These are phyloP conservation scores for Pardalotus punctatus DNA, from an alignment of 2,113 vertebrate genomes.

Conservation along the genomic window DNA sequence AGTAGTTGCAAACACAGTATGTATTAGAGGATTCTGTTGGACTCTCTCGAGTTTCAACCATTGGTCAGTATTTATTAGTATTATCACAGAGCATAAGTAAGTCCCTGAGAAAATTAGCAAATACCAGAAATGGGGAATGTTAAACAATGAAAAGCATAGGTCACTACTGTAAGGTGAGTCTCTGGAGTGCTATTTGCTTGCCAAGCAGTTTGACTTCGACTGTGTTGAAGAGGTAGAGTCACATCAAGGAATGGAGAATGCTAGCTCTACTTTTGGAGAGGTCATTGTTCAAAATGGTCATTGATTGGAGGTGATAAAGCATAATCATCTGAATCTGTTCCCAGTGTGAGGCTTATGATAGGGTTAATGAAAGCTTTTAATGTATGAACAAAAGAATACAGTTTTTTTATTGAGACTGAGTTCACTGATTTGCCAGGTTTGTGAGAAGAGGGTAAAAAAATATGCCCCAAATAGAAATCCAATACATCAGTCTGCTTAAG, in stretches of 20 bases:
- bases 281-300: not conserved
- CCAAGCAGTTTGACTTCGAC: not conserved
- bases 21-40: not conserved
- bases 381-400: not conserved
- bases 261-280: not conserved
- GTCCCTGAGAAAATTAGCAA: not conserved
- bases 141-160: not conserved
- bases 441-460: not conserved
- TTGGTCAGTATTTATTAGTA: not conserved
- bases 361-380: not conserved
- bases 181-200: not conserved
- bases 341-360: not conserved
- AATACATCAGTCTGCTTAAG: not conserved
- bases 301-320: not conserved
- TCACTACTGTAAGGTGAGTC: not conserved
- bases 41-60: not conserved
- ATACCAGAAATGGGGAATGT: not conserved
- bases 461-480: not conserved
- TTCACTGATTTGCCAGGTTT: not conserved
- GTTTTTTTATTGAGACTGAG: not conserved
- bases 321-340: not conserved
- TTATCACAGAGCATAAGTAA: not conserved
- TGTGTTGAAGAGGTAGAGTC: not conserved
- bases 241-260: not conserved
- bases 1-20: not conserved